Conservation (phyloP, 2,797 vertebrate species). For the Nothura maculosa region DNA sequence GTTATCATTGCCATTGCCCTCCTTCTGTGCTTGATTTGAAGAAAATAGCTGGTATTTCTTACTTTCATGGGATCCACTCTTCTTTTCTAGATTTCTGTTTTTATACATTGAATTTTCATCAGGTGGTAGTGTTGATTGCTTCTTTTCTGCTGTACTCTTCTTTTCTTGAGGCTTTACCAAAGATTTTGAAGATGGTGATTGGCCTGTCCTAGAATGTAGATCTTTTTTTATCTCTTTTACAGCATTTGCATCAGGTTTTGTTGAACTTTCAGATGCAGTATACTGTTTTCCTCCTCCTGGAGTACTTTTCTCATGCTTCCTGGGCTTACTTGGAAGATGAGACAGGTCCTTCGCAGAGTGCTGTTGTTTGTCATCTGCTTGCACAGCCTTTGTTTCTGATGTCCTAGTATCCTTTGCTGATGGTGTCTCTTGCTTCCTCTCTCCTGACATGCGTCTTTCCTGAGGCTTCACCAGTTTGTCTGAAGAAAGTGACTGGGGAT, state of each 20-base stretch:
- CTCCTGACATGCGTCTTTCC: background rate
- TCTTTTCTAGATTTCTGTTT: background rate
- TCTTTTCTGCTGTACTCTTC: background rate
- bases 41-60: background rate
- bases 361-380: background rate
- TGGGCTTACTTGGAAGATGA: background rate
- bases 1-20: background rate
- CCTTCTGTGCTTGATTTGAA: background rate
- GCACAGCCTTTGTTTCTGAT: background rate
- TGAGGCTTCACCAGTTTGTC: background rate
- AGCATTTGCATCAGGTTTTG: background rate
- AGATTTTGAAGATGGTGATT: background rate
- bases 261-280: background rate
- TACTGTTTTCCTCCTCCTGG: background rate
- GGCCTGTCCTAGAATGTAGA: background rate
- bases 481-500: background rate
- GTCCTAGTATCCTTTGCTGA: background rate
- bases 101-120: background rate
- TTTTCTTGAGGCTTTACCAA: background rate
- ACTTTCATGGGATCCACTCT: background rate
- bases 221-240: constrained; percentile 4
- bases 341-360: background rate
- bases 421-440: background rate
- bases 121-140: background rate
- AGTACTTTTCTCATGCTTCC: constrained; percentile 22